Conservation (phyloP, 2,797 vertebrate species). For the Orientallactaga sibirica region DNA sequence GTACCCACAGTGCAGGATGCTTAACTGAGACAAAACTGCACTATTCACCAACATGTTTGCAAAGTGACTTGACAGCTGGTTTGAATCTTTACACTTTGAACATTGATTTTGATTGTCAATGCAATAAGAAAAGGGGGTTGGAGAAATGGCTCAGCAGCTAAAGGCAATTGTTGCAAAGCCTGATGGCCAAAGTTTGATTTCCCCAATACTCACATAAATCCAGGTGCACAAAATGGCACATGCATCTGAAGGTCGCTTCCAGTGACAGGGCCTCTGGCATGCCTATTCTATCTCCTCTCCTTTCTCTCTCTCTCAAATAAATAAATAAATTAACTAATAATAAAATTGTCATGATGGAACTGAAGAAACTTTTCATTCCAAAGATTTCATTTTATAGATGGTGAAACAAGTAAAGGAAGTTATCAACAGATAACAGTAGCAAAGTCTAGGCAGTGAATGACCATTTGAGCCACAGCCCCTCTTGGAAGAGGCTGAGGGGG, state of each 20-base stretch:
- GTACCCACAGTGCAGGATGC: background rate
- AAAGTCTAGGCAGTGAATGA: rapidly evolving
- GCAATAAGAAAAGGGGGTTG: background rate
- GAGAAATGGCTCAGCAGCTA: too few relatives aligned
- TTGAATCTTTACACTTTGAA: background rate
- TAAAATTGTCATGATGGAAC: background rate
- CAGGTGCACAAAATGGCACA: too few relatives aligned
- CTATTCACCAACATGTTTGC: background rate
- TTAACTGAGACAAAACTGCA: background rate
- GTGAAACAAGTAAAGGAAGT: background rate
- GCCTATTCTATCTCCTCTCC: too few relatives aligned
- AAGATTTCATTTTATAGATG: background rate
- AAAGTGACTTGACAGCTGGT: background rate
- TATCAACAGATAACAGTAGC: background rate
- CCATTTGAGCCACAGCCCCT: background rate
- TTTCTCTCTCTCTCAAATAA: too few relatives aligned
- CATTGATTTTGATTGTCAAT: background rate
- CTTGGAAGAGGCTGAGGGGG: rapidly evolving
- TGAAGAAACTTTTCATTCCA: background rate
- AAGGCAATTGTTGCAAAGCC: too few relatives aligned
- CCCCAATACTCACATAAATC: too few relatives aligned
- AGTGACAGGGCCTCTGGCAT: too few relatives aligned
- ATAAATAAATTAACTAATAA: background rate
- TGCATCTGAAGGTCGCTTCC: too few relatives aligned
- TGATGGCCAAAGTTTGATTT: too few relatives aligned